Percentiles rank a stretch among this genome's conserved stretches.
Evolutionary conservation across 1,140 invertebrate genomes (phyloP).

Genomic region (Radopholus similis): DNA sequence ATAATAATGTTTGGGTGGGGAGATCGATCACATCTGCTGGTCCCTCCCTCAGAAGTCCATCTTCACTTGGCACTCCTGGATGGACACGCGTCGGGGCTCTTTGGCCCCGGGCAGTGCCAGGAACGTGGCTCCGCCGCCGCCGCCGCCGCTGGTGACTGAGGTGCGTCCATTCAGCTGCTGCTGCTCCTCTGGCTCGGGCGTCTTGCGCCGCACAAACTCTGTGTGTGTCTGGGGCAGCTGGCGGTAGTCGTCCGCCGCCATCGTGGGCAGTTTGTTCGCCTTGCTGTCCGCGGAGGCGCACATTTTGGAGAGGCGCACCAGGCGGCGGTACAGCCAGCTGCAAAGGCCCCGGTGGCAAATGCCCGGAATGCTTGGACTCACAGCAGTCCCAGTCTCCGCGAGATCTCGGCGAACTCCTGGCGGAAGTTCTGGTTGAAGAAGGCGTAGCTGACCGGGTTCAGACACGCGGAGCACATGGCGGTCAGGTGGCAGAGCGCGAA

Average conservation of each 20-base stretch:
- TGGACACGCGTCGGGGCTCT: too few relatives aligned
- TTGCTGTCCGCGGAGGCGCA: not conserved
- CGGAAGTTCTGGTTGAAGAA: constrained; percentile 59
- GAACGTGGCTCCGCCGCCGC: too few relatives aligned
- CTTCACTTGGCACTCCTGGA: too few relatives aligned
- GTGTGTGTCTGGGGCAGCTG: not conserved
- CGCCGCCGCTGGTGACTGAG: not conserved
- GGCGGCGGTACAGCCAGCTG: constrained; percentile 19
- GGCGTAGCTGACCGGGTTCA: constrained; percentile 56
- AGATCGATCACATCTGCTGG: too few relatives aligned
- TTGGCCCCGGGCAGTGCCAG: too few relatives aligned
- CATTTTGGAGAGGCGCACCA: constrained; percentile 2
- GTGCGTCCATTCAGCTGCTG: not conserved
- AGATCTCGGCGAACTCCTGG: constrained; percentile 49
- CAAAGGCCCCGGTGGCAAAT: not conserved
- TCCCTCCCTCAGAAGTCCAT: not conserved
- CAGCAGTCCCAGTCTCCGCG: constrained; percentile 42
- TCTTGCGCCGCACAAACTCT: not conserved
- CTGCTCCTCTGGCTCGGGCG: not conserved
- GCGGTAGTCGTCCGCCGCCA: not conserved
- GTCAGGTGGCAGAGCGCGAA: constrained; percentile 63
- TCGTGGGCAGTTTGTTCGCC: not conserved
- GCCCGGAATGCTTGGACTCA: constrained; percentile 14
- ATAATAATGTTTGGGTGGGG: too few relatives aligned
- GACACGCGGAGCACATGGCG: constrained; percentile 52